Base-by-base conservation (phyloP, 2,888 invertebrate genomes). In the Dryomyza anilis region DNA sequence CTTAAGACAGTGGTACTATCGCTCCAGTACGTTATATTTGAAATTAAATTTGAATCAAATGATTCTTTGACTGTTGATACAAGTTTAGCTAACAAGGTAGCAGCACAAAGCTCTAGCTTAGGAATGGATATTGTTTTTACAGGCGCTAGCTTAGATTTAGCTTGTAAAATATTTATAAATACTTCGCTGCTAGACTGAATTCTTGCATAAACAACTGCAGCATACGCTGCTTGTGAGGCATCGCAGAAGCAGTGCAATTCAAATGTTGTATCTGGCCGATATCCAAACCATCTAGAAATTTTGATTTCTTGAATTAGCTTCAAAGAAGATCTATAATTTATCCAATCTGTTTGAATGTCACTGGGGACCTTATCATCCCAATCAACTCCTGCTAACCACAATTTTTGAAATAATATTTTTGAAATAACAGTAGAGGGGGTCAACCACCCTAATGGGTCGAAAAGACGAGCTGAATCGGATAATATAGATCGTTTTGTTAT, bases 241-340 rank as follows among this genome's bases (percentile, higher is more conserved):
- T 68, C 65, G 27, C 65, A 61, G 48, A 67, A 67, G 16, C 60
- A 29, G 52, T 67, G 66, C 7, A 61, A 36, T 16, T 64, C 60
- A 5, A 53, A 1, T 43, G 21, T 43, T 14, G n/a, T 2, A 2
- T 21, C 16, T 12, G 30, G 16, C 21, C 5, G 7, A 14, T 12
- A 59, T 57, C 30, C 33, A 46, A 61, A 6, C 57, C 57, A 67
- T 36, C 64, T 36, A 6, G 63, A 60, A 45, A 66, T 64, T 57
- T 33, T 60, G 14, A 64, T 6, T 7, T 39, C 6, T 27, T 58
- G 14, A 21, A 64, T 43, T 10, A 21, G 4, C 3, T 14, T n/a
- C 2, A 63, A 39, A 48, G 14, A 33, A 3, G 23, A 23, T 29
- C 33, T 55, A 27, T 63, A 66, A 29, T 63, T 39, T 5, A 60